Evolutionary conservation across 2,888 invertebrate species (phyloP), one percentile per base, ranked within the genome.

Genomic region (Augochlorella aurata): DNA sequence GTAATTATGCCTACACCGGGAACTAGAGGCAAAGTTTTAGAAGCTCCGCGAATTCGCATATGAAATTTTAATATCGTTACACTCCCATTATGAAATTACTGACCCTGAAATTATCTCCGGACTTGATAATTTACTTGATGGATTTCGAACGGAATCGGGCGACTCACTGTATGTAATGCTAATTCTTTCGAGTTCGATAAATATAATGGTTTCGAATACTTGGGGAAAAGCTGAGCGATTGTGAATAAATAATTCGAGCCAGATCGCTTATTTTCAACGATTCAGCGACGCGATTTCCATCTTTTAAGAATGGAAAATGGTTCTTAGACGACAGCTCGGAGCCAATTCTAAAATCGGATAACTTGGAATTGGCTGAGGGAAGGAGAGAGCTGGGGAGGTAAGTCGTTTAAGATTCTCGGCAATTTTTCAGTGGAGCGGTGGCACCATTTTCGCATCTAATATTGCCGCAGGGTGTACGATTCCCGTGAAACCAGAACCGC

Each of bases 371-470:
- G 21, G 63, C 29, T 61, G 29, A 18, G 52, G 9, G 58, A 50
- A 14, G 14, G 58, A 29, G 14, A 52, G 52, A 38, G 21, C 49
- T 7, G 3, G 8, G n/a, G 38, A 50, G 12, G 10, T 24, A 47
- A 74, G 58, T 45, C 49, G 45, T 21, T 21, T 12, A 69, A 65
- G 45, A 38, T 44, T 58, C 52, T n/a, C 50, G 52, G 66, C 49
- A 47, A 77, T 72, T 74, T 68, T 38, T 54, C 47, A 63, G 54
- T 70, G 29, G 21, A 54, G 18, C 54, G 47, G 24, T 24, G 21
- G 58, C 50, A 21, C 47, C 54, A 24, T 29, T 72, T 78, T 65
- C 69, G 50, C 61, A 29, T 75, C 75, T 63, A 65, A 65, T 29
- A 49, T 58, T 58, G 67, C 74, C 76, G 12, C 14, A 10, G 58